Evolutionary conservation across 2,888 invertebrate genomes (phyloP), one percentile per base, ranked within the genome.

Genomic region (Agrochola lychnidis): DNA sequence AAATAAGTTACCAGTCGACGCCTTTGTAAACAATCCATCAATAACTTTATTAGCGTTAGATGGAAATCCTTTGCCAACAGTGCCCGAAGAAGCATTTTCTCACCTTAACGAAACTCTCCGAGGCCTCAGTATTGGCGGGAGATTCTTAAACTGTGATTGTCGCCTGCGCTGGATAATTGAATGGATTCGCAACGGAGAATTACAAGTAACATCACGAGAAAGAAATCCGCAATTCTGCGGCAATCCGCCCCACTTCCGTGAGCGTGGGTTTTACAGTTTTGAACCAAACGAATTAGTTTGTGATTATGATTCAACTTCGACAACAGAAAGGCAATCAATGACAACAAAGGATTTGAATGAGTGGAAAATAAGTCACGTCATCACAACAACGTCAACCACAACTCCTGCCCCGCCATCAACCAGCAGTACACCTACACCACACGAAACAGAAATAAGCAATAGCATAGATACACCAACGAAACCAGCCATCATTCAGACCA

Each of bases 221-320:
- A 97, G 99, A 88, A 99, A 98, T 94, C 99, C 99, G 12, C 99
- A 99, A 93, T 99, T 99, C 94, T 99, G 99, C 91, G 99, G 99
- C 22, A 98, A 98, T 86, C 99, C 99, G 1, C 97, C 97, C 1
- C 97, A 98, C 83, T 98, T 99, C 89, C 97, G 98, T 76, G 98
- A 98, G 82, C 97, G 98, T 67, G 98, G 98, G 57, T 99, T 99
- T 94, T 99, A 99, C 92, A 98, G 98, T 90, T 98, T 99, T 87
- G 98, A 98, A 93, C 98, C 98, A 1, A 98, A 98, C 89, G 99
- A 98, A 93, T 93, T 98, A 76, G 96, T 97, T 61, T 98, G 98
- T 87, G 96, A 97, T 61, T 79, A 97, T 96, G 94, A 95, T 82
- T 87, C 91, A 78, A 91, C 92, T 53, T 86, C 89, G 67, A 88